These are phyloP conservation scores for Lasaia peninsularis DNA, from an alignment of 1,140 invertebrate genomes.

Conservation along the genomic window DNA sequence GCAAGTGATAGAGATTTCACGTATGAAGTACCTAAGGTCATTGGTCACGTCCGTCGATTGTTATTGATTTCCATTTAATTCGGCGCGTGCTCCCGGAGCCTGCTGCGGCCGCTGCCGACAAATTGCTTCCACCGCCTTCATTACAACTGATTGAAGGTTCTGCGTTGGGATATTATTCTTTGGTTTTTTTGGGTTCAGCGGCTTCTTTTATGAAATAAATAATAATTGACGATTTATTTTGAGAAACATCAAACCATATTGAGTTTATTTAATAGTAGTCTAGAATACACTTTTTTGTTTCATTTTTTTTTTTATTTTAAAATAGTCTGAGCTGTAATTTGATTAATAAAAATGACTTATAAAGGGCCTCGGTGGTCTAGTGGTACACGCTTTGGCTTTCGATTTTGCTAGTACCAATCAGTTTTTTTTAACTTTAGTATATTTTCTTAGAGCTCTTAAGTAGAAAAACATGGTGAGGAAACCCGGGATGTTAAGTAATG, in stretches of 20 bases:
- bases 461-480: no score
- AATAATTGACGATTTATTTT: constrained; percentile 5
- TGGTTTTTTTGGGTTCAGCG: constrained; percentile 14
- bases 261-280: not conserved
- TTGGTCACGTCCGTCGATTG: constrained; percentile 56
- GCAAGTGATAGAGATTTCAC: constrained; percentile 25
- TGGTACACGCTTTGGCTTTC: no score
- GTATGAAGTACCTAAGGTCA: constrained; percentile 39
- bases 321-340: no score
- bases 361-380: no score
- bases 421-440: no score
- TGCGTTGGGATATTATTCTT: constrained; percentile 13
- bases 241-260: not conserved
- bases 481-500: no score
- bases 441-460: no score
- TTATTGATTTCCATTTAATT: constrained; percentile 75
- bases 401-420: no score
- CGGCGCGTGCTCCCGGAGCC: constrained; percentile 55
- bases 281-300: not conserved
- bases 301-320: no score
- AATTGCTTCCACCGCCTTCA: constrained; percentile 48
- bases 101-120: constrained; percentile 40
- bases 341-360: no score
- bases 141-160: constrained; percentile 53
- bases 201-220: constrained; percentile 1